phyloP scores from a whole-genome alignment of 2,113 vertebrate genomes.

The Mormoops blainvillei region DNA sequence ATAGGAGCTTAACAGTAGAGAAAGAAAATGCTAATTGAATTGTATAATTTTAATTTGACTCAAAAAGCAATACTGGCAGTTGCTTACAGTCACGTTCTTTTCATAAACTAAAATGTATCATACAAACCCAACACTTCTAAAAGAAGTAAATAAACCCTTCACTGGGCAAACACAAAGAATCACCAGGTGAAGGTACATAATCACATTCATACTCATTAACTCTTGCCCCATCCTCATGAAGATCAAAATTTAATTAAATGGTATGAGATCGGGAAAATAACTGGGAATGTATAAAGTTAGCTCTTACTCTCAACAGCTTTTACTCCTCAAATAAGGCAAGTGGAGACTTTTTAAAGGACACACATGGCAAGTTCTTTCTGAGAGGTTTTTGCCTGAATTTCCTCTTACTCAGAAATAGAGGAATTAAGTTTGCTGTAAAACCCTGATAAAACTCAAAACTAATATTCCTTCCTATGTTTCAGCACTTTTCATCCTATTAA shows the following conservation, averaged over 20 bases:
- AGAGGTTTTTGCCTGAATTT: not conserved
- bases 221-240: not conserved
- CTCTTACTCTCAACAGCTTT: not conserved
- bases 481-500: not conserved
- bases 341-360: not conserved
- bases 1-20: conserved; percentile 31
- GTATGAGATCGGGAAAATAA: not conserved
- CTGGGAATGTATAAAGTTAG: not conserved
- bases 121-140: not conserved
- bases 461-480: not conserved
- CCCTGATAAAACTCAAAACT: not conserved
- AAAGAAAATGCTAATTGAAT: conserved; percentile 41
- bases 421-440: not conserved
- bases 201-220: not conserved
- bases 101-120: not conserved
- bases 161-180: not conserved
- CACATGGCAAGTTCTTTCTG: not conserved
- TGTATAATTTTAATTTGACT: not conserved
- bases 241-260: not conserved
- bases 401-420: not conserved
- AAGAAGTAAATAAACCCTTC: not conserved
- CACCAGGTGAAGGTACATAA: not conserved
- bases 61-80: not conserved
- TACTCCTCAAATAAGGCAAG: conserved; percentile 12
- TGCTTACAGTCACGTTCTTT: not conserved